phyloP scores from a whole-genome alignment of 2,888 invertebrate genomes.

The Trissolcus japonicus region DNA sequence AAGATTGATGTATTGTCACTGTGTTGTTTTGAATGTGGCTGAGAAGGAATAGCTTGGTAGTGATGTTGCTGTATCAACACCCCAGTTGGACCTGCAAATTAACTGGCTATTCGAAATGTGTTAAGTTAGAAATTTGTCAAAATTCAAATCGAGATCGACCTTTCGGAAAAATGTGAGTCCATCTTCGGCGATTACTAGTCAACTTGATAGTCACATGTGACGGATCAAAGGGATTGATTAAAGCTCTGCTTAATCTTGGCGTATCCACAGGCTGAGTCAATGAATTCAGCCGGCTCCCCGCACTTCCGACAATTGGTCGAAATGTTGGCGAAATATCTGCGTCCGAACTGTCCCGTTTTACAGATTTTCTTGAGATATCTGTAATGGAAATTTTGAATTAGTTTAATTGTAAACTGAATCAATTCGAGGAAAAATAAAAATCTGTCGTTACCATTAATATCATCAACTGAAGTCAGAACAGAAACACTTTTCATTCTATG shows the following conservation, averaged over 20 bases:
- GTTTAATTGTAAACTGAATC: background rate
- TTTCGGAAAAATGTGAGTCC: constrained; percentile 99
- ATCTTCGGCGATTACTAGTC: constrained; percentile 94
- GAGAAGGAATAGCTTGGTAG: constrained; percentile 89
- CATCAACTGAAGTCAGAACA: constrained; percentile 65
- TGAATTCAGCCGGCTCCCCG: constrained; percentile 78
- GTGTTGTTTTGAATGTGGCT: constrained; percentile 73
- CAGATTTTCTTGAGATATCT: constrained; percentile 64
- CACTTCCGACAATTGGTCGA: constrained; percentile 79
- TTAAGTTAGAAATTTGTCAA: background rate
- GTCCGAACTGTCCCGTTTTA: constrained; percentile 74
- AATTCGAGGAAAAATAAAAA: background rate
- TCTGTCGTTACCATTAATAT: constrained; percentile 63
- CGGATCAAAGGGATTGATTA: constrained; percentile 99
- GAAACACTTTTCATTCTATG: constrained; percentile 65
- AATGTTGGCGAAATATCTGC: constrained; percentile 78
- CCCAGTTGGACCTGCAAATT: constrained; percentile 85
- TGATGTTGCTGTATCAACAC: constrained; percentile 95
- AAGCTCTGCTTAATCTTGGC: constrained; percentile 86
- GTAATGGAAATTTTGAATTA: background rate
- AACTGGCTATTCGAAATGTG: background rate
- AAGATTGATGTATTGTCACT: constrained; percentile 70
- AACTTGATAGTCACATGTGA: constrained; percentile 97
- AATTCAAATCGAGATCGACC: constrained; percentile 75
- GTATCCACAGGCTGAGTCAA: constrained; percentile 65